Conservation (phyloP, 2,797 vertebrate genomes). For the Paratrypauchen microcephalus region DNA sequence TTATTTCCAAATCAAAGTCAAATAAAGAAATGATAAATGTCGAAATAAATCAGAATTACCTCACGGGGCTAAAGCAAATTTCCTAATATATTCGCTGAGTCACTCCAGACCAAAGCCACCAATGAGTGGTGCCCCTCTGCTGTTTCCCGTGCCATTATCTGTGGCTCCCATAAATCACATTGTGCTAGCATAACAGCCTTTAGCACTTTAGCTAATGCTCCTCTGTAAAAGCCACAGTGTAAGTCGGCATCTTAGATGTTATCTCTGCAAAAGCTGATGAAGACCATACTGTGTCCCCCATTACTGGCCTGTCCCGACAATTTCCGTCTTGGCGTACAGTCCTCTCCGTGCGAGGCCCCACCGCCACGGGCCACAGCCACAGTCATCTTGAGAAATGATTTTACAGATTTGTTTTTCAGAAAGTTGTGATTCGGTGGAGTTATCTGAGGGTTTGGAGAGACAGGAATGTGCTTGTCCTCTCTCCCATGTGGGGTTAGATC, state of each 20-base stretch:
- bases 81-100: constrained; percentile 15
- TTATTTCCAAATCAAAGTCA: too few species aligned
- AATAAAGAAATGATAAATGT: too few species aligned
- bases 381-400: constrained; percentile 37
- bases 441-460: constrained; percentile 9
- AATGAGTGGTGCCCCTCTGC: constrained; percentile 15
- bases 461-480: constrained; percentile 41
- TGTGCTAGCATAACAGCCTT: background rate
- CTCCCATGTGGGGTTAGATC: constrained; percentile 43
- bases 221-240: constrained; percentile 5
- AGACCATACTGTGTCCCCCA: constrained; percentile 10
- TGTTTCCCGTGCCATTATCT: constrained; percentile 1
- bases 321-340: constrained; percentile 31
- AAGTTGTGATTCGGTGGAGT: constrained; percentile 15
- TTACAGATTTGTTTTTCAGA: constrained; percentile 27
- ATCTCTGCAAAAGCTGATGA: constrained; percentile 25
- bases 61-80: background rate
- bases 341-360: constrained; percentile 10
- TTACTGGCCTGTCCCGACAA: constrained; percentile 25
- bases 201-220: constrained; percentile 8
- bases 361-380: constrained; percentile 22
- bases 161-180: background rate
- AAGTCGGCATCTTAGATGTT: constrained; percentile 25
- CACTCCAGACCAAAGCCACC: constrained; percentile 23
- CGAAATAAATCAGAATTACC: background rate